phyloP scores from a whole-genome alignment of 1,140 invertebrate genomes.

The Alviniconcha marisindica region DNA sequence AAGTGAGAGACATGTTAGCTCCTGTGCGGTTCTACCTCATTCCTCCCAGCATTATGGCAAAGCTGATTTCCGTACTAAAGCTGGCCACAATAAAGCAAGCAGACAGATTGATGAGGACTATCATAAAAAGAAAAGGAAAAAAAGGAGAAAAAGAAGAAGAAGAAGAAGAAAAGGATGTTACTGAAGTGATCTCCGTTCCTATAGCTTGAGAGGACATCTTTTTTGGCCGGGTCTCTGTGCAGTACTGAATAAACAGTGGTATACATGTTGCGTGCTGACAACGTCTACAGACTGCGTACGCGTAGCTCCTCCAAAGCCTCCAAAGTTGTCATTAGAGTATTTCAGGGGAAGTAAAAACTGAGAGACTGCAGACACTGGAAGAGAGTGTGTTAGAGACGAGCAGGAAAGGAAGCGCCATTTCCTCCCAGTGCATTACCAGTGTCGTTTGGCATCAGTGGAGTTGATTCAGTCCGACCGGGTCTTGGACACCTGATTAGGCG shows the following conservation, averaged over 20 bases:
- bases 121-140: too few species aligned
- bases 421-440: background rate
- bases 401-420: conserved; percentile 28
- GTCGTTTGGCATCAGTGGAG: background rate
- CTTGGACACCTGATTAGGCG: conserved; percentile 29
- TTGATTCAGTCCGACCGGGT: conserved; percentile 5
- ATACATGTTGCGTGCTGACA: background rate
- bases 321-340: conserved; percentile 11
- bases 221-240: too few species aligned
- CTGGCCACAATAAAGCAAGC: too few species aligned
- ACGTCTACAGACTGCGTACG: background rate
- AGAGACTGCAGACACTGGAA: background rate
- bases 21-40: too few species aligned
- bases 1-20: too few species aligned
- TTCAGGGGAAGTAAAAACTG: background rate
- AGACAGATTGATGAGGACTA: too few species aligned
- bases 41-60: too few species aligned
- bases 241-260: background rate
- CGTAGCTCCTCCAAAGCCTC: background rate
- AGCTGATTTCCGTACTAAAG: too few species aligned
- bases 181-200: too few species aligned
- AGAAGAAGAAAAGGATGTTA: too few species aligned
- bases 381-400: conserved; percentile 16
- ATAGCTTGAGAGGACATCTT: too few species aligned
- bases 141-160: too few species aligned